Evolutionary conservation across 1,140 invertebrate genomes (phyloP), one percentile per base, ranked within the genome.

Genomic region (Calephelis nemesis): DNA sequence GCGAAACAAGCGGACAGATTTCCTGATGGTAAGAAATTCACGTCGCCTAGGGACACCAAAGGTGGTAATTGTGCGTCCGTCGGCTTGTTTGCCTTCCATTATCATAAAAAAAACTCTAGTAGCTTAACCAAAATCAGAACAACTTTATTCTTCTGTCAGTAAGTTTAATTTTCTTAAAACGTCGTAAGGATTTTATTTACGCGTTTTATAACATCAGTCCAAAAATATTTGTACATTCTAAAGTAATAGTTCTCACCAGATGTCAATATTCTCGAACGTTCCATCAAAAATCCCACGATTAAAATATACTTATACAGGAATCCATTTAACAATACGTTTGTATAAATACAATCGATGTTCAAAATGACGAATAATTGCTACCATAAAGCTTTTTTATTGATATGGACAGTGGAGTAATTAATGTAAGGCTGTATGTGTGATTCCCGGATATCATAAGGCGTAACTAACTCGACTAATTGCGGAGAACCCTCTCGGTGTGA

Each of bases 391-490:
- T 58, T 58, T 58, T 58, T 58, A 58, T 58, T 58, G 52, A 40
- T 60, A 60, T 60, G 54, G 11, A 60, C 54, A 39, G 19, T 60
- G 54, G 19, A 66, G 65, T 66, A 58, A 66, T 66, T 66, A 66
- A 66, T 58, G 65, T 54, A 45, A 47, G 47, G 47, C 30, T 10
- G 47, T 50, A 30, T 60, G 19, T 62, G 69, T 70, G 73, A 69
- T 67, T 62, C 73, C 80, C 79, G 81, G 81, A 86, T 87, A 78
- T 70, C 69, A 74, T 64, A 73, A 77, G 76, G 78, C 79, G 80
- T 84, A 65, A 76, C 87, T 70, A 89, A 89, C 87, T 39, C 65
- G 68, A 75, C 76, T 89, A 87, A 89, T 89, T 87, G 82, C 79
- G 64, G 75, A 69, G 73, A 74, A 69, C 73, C 65, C 74, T 66